Conservation (phyloP, 2,797 vertebrate species). For the Enteromius treurensis region DNA sequence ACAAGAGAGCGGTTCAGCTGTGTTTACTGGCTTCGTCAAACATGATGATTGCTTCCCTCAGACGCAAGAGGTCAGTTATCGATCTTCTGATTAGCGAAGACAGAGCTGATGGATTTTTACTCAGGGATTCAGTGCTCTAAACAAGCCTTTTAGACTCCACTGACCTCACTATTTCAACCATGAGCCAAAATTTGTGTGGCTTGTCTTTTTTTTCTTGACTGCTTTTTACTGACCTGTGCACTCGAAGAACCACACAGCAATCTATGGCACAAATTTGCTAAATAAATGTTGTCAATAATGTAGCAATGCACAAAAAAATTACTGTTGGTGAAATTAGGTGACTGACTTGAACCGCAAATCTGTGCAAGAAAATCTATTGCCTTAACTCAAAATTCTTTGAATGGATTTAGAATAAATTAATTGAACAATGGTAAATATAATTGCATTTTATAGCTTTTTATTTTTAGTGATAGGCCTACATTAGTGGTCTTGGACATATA, state of each 20-base stretch:
- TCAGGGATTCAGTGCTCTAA: background rate
- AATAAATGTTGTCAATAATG: background rate
- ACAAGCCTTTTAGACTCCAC: background rate
- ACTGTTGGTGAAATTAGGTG: background rate
- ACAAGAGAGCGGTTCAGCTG: background rate
- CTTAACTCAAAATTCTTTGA: background rate
- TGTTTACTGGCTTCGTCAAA: constrained; percentile 21
- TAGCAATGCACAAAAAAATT: background rate
- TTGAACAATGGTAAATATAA: background rate
- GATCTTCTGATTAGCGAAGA: constrained; percentile 3
- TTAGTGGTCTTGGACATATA: background rate
- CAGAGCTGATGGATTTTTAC: background rate
- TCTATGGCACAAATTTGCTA: background rate
- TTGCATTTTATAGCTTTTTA: background rate
- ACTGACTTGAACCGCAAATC: background rate
- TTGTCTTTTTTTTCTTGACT: background rate
- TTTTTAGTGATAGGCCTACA: background rate
- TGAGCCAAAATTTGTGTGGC: background rate
- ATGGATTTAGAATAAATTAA: background rate
- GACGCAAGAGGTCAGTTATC: background rate
- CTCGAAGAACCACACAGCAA: no score
- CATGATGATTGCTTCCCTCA: background rate
- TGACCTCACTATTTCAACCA: constrained; percentile 7
- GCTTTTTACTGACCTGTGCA: background rate
- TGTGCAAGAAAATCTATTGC: background rate